Evolutionary conservation across 2,888 invertebrate species (phyloP).

Genomic region (Podabrus alpinus): DNA sequence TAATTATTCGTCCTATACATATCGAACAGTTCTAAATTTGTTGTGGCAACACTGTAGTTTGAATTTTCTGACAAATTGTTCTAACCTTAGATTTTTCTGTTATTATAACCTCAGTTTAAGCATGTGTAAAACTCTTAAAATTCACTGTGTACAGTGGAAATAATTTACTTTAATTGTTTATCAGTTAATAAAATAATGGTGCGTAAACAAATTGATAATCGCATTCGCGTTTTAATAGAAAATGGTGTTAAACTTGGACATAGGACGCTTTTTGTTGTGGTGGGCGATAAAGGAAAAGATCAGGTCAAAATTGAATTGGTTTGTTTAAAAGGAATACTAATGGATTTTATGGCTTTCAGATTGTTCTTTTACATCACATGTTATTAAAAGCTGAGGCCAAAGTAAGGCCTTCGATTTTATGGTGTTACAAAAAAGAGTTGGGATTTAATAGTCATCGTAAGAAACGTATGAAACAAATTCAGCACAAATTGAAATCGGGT

Average conservation of each 20-base stretch:
- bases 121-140: not conserved
- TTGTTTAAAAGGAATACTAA: conserved; percentile 3
- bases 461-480: conserved; percentile 83
- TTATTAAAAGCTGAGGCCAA: conserved; percentile 92
- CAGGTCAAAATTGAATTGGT: conserved; percentile 62
- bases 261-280: conserved; percentile 90
- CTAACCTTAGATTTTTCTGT: not conserved
- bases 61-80: not conserved
- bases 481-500: conserved; percentile 85
- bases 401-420: conserved; percentile 90
- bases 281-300: conserved; percentile 95
- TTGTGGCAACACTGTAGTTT: not conserved
- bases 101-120: not conserved
- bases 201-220: conserved; percentile 94
- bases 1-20: too few species aligned
- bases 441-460: conserved; percentile 78
- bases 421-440: conserved; percentile 94
- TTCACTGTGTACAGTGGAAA: too few species aligned
- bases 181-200: conserved; percentile 68
- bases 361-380: conserved; percentile 97
- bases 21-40: not conserved
- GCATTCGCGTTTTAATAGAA: conserved; percentile 93
- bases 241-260: conserved; percentile 92
- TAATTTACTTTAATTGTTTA: not conserved
- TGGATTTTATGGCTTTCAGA: conserved; percentile 60